phyloP scores from a whole-genome alignment of 2,113 vertebrate species.

The Lycaon pictus region DNA sequence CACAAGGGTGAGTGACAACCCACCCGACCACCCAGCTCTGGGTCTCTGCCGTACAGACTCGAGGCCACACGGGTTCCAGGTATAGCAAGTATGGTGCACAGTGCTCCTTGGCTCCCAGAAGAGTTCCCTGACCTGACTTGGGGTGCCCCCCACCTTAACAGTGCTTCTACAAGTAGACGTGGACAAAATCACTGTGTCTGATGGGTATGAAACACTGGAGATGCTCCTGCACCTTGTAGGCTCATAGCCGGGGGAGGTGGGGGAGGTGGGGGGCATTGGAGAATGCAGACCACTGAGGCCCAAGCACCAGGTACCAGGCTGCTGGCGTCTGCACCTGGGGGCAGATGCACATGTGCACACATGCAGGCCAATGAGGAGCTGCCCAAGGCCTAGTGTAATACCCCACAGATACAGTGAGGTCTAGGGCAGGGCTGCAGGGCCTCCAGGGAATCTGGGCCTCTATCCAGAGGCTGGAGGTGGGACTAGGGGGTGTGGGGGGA shows the following conservation, averaged over 20 bases:
- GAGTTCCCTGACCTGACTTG: neutral
- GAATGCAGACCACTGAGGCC: rapidly evolving
- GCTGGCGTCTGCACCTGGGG: rapidly evolving
- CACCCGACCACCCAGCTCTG: neutral
- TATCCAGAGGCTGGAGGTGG: neutral
- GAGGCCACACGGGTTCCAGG: neutral
- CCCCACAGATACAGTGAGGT: rapidly evolving
- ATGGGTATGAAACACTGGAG: too few species aligned
- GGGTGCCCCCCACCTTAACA: rapidly evolving
- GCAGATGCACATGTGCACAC: neutral
- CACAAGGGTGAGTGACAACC: rapidly evolving
- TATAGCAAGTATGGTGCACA: rapidly evolving
- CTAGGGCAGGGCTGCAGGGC: neutral
- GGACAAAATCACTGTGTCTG: rapidly evolving
- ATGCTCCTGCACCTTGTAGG: rapidly evolving
- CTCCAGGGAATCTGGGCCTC: neutral
- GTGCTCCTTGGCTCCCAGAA: neutral
- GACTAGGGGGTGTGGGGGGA: rapidly evolving
- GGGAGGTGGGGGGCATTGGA: too few species aligned
- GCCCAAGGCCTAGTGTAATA: neutral
- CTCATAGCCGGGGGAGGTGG: rapidly evolving
- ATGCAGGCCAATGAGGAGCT: rapidly evolving
- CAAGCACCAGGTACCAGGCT: rapidly evolving
- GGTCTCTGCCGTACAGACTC: neutral
- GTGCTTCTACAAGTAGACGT: rapidly evolving